Evolutionary conservation across 2,113 vertebrate species (phyloP), one percentile per base, ranked within the genome.

Genomic region (Zonotrichia leucophrys): DNA sequence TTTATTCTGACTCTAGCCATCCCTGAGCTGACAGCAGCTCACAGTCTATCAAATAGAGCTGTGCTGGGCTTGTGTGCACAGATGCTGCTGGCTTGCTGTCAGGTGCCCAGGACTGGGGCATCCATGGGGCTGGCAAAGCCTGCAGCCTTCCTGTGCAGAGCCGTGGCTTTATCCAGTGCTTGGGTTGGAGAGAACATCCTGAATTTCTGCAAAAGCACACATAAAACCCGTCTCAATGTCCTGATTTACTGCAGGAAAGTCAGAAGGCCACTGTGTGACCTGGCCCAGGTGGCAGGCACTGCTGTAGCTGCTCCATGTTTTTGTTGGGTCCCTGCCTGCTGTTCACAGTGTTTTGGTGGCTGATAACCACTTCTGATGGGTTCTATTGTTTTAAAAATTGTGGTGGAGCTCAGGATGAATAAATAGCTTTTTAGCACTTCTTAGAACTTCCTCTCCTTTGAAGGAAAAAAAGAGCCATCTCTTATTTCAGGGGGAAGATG

Each of bases 31-130:
- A 2, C 39, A 47, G 19, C 12, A 27, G 24, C 30, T 64, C 15
- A 1, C 1, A 31, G 7, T 17, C 3, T 10, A 4, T 19, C 64
- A 62, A 7, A 24, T 1, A 0, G 0, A 33, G 0, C 50, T 52
- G 16, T 16, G 50, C 27, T 28, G 50, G 50, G 3, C 41, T 37
- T 5, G 39, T 3, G 1, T 35, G 41, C 60, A 3, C 39, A 39
- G 3, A 13, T n/a, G 2, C 68, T 46, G 42, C 67, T 63, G 37
- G 31, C 1, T 5, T 66, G 1, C 35, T 58, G 4, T 2, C 0
- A 8, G 8, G 5, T 2, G 16, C 20, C 44, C 23, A 56, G 41
- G 35, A 1, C 4, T 33, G 8, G 20, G 53, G 16, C 56, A 59
- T 19, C 5, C 16, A 0, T 15, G 50, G 50, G 5, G 1, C n/a